Percentiles rank a stretch among this genome's conserved stretches.
phyloP scores from a whole-genome alignment of 2,113 vertebrate genomes.

The Xiphophorus hellerii region DNA sequence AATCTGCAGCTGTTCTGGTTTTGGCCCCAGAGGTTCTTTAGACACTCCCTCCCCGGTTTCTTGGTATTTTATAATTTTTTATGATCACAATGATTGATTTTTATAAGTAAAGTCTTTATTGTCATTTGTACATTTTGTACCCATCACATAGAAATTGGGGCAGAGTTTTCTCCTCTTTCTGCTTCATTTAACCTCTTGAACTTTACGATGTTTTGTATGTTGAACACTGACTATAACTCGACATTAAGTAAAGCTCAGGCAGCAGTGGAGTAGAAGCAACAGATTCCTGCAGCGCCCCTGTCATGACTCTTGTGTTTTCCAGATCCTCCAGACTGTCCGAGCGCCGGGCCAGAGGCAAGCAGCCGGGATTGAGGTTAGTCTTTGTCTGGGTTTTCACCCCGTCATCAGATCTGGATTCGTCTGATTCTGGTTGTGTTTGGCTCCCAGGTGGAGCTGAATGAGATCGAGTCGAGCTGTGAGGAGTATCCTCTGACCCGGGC shows the following conservation, averaged over 20 bases:
- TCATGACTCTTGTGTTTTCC: conserved; percentile 30
- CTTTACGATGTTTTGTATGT: no score
- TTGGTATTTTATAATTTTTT: no score
- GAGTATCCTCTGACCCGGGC: conserved; percentile 93
- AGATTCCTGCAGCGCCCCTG: neutral
- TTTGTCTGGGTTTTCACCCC: neutral
- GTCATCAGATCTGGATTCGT: no score
- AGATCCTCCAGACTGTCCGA: conserved; percentile 95
- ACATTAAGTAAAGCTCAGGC: no score
- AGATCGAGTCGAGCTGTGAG: conserved; percentile 96
- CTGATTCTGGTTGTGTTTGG: conserved; percentile 2
- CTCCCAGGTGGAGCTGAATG: conserved; percentile 92
- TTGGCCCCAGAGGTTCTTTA: neutral
- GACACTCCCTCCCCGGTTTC: no score
- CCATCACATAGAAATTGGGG: no score
- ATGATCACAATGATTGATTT: no score
- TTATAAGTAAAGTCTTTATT: no score
- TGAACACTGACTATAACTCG: no score
- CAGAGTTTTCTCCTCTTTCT: no score
- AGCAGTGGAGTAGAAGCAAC: neutral
- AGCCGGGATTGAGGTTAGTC: conserved; percentile 91
- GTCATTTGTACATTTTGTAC: no score
- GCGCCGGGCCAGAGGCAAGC: conserved; percentile 91
- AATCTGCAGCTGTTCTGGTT: neutral
- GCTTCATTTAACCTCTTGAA: no score